Conservation (phyloP, 2,797 vertebrate genomes). For the Schizopygopsis pylzovi region DNA sequence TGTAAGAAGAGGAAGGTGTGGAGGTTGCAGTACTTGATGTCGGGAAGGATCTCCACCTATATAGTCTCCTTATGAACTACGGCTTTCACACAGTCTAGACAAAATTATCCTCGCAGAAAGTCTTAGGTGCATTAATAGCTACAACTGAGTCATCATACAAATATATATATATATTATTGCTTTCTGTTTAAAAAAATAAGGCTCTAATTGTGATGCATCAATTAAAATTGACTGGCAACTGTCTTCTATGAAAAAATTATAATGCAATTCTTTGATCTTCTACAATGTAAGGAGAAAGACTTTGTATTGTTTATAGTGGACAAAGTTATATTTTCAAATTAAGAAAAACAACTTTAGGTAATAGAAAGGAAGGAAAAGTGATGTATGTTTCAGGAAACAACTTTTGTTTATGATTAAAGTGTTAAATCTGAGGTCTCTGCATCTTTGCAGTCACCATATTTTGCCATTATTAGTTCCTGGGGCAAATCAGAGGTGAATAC, state of each 20-base stretch:
- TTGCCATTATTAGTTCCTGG: conserved; percentile 76
- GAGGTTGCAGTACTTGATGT: not conserved
- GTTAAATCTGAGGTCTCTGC: conserved; percentile 5
- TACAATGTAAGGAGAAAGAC: not conserved
- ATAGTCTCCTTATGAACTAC: not conserved
- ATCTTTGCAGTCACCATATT: conserved; percentile 73
- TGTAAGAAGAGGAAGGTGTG: not conserved
- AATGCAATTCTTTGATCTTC: not conserved
- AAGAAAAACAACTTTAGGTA: not conserved
- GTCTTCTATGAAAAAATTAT: not conserved
- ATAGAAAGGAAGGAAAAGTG: not conserved
- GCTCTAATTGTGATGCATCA: conserved; percentile 10
- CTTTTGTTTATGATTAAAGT: conserved; percentile 5
- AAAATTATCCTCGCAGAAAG: conserved; percentile 5
- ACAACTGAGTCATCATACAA: not conserved
- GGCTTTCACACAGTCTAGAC: not conserved
- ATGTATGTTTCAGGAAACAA: not conserved
- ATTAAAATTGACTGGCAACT: conserved; percentile 3
- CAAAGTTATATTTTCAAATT: not conserved
- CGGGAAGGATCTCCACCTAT: conserved; percentile 8
- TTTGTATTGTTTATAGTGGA: not conserved
- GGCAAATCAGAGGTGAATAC: conserved; percentile 70
- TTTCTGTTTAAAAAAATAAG: conserved; percentile 16
- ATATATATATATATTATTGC: not conserved
- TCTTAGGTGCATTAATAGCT: conserved; percentile 23